phyloP scores from a whole-genome alignment of 2,888 invertebrate genomes.

The Hyalella azteca region DNA sequence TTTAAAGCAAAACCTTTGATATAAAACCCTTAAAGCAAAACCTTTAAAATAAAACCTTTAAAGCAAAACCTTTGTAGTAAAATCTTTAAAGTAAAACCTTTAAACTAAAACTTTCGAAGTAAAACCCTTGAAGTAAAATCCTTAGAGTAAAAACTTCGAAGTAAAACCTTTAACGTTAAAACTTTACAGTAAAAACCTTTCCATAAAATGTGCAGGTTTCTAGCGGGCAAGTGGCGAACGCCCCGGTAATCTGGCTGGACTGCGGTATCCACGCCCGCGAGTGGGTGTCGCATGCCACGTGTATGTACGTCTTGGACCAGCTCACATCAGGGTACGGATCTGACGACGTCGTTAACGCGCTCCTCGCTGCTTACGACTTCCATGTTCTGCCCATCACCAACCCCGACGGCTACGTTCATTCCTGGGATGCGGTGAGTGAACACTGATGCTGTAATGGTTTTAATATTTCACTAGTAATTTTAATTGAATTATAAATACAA shows the following conservation, averaged over 20 bases:
- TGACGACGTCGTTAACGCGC: conserved; percentile 45
- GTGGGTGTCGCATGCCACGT: conserved; percentile 67
- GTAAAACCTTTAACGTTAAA: too few relatives aligned
- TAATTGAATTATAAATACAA: too few relatives aligned
- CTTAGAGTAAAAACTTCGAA: too few relatives aligned
- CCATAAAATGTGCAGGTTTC: conserved; percentile 40
- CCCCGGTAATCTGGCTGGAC: conserved; percentile 46
- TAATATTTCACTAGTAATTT: neutral
- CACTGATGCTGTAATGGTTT: neutral
- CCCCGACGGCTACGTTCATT: conserved; percentile 74
- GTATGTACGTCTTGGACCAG: conserved; percentile 59
- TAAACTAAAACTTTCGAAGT: too few relatives aligned
- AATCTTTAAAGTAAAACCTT: too few relatives aligned
- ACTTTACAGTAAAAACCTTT: too few relatives aligned
- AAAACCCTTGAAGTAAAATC: too few relatives aligned
- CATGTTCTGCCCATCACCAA: conserved; percentile 72
- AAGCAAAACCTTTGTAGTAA: too few relatives aligned
- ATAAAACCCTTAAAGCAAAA: too few relatives aligned
- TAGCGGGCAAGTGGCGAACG: neutral
- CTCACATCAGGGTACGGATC: conserved; percentile 56
- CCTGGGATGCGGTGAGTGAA: conserved; percentile 62
- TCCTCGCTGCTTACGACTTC: conserved; percentile 69
- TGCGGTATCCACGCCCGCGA: conserved; percentile 84
- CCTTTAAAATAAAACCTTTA: too few relatives aligned
- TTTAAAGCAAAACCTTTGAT: too few relatives aligned